These are phyloP conservation scores for Melanophora roralis DNA, from an alignment of 2,888 invertebrate genomes.

Conservation along the genomic window DNA sequence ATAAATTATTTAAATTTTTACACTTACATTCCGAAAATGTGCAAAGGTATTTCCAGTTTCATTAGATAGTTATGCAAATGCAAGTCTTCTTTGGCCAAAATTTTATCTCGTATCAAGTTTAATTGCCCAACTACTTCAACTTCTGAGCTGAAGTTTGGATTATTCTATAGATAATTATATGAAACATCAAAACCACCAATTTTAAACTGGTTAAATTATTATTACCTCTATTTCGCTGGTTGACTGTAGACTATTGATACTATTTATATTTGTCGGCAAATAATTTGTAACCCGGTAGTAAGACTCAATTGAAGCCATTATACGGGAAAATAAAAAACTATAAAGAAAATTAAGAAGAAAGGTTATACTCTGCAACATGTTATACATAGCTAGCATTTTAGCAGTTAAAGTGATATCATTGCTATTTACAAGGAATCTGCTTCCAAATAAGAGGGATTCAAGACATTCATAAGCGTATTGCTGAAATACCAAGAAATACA, in stretches of 20 bases:
- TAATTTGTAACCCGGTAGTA: slow-evolving; percentile 82
- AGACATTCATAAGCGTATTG: slow-evolving; percentile 81
- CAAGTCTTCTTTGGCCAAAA: slow-evolving; percentile 81
- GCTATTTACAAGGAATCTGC: slow-evolving; percentile 86
- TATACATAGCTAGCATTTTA: background rate
- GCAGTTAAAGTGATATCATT: slow-evolving; percentile 67
- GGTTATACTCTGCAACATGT: no score
- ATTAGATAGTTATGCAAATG: slow-evolving; percentile 82
- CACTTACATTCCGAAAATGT: slow-evolving; percentile 90
- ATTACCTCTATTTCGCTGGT: slow-evolving; percentile 64
- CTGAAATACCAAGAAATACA: slow-evolving; percentile 78
- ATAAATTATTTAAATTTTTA: background rate
- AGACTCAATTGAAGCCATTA: slow-evolving; percentile 82
- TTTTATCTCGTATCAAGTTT: slow-evolving; percentile 81
- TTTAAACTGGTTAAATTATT: no score
- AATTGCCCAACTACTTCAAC: slow-evolving; percentile 82
- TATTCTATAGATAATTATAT: slow-evolving; percentile 10
- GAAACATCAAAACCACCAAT: no score
- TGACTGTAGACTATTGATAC: slow-evolving; percentile 78
- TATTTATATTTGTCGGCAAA: slow-evolving; percentile 75
- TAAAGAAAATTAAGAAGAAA: no score
- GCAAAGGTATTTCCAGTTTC: slow-evolving; percentile 87
- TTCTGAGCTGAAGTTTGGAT: slow-evolving; percentile 68
- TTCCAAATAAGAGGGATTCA: slow-evolving; percentile 84
- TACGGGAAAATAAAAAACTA: slow-evolving; percentile 81